A percentile compares a stretch with the other conserved stretches of the same genome.
These are phyloP conservation scores for Prionailurus bengalensis DNA, from an alignment of 2,113 vertebrate species.

Conservation along the genomic window DNA sequence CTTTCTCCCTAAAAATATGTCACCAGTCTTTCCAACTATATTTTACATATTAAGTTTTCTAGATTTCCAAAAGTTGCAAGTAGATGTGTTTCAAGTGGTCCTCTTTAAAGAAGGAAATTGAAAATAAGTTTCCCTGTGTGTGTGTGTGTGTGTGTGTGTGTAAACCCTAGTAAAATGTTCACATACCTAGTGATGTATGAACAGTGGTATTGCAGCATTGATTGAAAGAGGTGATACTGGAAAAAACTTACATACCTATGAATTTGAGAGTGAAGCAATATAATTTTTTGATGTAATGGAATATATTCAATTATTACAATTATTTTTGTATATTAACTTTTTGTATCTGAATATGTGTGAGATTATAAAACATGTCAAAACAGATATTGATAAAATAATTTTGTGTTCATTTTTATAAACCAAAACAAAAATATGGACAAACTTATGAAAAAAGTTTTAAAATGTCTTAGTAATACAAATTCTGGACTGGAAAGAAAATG, in stretches of 20 bases:
- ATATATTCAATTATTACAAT: background rate
- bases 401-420: background rate
- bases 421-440: background rate
- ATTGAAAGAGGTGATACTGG: background rate
- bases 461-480: background rate
- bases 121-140: background rate
- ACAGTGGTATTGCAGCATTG: background rate
- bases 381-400: background rate
- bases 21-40: background rate
- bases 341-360: background rate
- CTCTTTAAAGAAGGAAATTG: background rate
- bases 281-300: background rate
- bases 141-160: background rate
- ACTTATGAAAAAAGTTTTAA: background rate
- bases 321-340: background rate
- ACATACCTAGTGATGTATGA: background rate
- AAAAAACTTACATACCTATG: background rate
- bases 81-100: background rate
- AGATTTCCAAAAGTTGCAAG: background rate
- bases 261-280: background rate
- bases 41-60: background rate
- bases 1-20: background rate
- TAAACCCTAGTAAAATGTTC: background rate
- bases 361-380: background rate
- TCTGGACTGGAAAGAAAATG: background rate